Conservation (phyloP, 2,797 vertebrate genomes). For the Streptopelia turtur region DNA sequence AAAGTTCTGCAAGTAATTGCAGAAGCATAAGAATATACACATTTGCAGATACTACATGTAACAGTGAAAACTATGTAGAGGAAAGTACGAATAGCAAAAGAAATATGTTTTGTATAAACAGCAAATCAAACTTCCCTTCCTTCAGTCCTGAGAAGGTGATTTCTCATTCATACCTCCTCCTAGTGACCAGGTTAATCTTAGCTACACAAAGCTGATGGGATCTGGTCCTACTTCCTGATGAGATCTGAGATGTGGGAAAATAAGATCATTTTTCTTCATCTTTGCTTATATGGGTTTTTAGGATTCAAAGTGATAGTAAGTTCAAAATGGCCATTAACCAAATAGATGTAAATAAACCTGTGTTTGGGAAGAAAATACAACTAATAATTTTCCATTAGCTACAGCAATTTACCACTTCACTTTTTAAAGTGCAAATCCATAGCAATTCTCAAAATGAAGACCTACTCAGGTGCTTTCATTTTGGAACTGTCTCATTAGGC, state of each 20-base stretch:
- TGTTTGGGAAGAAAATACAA: neutral
- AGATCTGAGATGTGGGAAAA: neutral
- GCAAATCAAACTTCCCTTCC: neutral
- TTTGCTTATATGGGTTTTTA: neutral
- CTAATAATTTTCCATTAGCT: neutral
- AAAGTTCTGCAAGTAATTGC: neutral
- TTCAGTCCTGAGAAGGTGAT: neutral
- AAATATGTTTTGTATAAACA: neutral
- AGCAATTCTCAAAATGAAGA: too few species aligned
- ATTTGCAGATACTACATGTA: neutral
- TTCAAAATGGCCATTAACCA: neutral
- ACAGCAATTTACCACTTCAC: too few species aligned
- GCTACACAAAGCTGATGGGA: neutral
- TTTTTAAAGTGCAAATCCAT: too few species aligned
- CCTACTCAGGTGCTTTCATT: neutral
- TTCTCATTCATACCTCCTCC: neutral
- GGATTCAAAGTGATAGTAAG: neutral
- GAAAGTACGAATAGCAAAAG: neutral
- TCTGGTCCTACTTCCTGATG: neutral
- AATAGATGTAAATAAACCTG: neutral
- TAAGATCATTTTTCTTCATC: neutral
- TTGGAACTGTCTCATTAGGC: neutral
- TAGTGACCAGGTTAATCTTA: neutral
- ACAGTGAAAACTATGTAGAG: neutral
- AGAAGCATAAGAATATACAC: neutral